These are phyloP conservation scores for Aradus depressus DNA, from an alignment of 2,888 invertebrate species.

Conservation along the genomic window DNA sequence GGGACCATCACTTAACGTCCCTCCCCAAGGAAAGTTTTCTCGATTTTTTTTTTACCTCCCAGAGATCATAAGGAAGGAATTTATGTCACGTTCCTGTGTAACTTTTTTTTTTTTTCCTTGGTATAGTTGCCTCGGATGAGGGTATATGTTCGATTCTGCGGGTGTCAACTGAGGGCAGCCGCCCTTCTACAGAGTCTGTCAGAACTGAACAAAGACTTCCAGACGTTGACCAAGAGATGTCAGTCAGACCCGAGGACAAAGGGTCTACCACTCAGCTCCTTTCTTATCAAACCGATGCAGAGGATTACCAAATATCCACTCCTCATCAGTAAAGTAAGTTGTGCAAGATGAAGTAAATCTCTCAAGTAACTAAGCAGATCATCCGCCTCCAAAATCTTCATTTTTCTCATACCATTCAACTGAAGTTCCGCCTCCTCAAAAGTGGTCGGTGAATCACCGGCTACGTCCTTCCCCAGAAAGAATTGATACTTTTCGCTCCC, in stretches of 20 bases:
- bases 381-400: too few species aligned
- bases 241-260: slow-evolving; percentile 53
- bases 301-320: slow-evolving; percentile 68
- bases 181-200: slow-evolving; percentile 52
- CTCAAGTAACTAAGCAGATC: neutral
- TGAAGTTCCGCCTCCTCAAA: too few species aligned
- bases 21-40: too few species aligned
- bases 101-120: slow-evolving; percentile 33
- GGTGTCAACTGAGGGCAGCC: slow-evolving; percentile 59
- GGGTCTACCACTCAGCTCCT: slow-evolving; percentile 62
- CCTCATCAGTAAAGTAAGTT: slow-evolving; percentile 52
- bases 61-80: too few species aligned
- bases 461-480: too few species aligned
- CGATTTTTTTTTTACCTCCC: too few species aligned
- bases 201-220: slow-evolving; percentile 50
- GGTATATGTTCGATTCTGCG: slow-evolving; percentile 61
- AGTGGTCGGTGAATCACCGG: too few species aligned
- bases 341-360: too few species aligned
- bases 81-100: too few species aligned
- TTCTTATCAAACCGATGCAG: slow-evolving; percentile 70
- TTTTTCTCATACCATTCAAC: too few species aligned
- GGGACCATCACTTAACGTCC: too few species aligned
- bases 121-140: slow-evolving; percentile 60
- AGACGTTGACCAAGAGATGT: slow-evolving; percentile 49
- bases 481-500: too few species aligned